phyloP scores from a whole-genome alignment of 2,113 vertebrate genomes.

The Neopipo cinnamomea region DNA sequence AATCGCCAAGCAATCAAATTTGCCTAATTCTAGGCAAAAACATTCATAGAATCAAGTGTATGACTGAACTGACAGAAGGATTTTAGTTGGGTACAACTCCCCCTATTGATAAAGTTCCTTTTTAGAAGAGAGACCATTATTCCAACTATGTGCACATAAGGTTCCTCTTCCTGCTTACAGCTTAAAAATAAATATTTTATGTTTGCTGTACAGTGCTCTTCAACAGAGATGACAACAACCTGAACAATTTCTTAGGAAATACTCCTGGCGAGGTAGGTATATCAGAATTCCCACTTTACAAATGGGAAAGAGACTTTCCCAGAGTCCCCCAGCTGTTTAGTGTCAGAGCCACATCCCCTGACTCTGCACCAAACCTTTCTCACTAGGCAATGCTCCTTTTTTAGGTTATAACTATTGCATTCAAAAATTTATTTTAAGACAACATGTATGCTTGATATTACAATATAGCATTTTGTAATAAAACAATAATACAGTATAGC shows the following conservation, averaged over 20 bases:
- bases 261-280: conserved; percentile 39
- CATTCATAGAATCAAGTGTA: background rate
- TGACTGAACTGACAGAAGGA: background rate
- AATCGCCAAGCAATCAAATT: background rate
- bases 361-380: background rate
- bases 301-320: background rate
- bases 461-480: background rate
- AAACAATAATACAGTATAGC: conserved; percentile 17
- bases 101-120: background rate
- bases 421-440: conserved; percentile 26
- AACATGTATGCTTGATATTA: background rate
- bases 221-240: background rate
- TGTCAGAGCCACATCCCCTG: background rate
- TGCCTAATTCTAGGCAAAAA: conserved; percentile 1
- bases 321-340: background rate
- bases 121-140: background rate
- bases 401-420: conserved; percentile 2
- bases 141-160: background rate
- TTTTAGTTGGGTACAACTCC: background rate
- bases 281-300: background rate
- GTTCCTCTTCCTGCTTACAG: background rate
- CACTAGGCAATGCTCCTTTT: background rate
- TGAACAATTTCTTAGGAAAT: background rate
- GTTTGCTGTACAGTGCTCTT: background rate
- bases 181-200: conserved; percentile 15